These are phyloP conservation scores for Heterocephalus glaber DNA, from an alignment of 2,113 vertebrate species.

Conservation along the genomic window DNA sequence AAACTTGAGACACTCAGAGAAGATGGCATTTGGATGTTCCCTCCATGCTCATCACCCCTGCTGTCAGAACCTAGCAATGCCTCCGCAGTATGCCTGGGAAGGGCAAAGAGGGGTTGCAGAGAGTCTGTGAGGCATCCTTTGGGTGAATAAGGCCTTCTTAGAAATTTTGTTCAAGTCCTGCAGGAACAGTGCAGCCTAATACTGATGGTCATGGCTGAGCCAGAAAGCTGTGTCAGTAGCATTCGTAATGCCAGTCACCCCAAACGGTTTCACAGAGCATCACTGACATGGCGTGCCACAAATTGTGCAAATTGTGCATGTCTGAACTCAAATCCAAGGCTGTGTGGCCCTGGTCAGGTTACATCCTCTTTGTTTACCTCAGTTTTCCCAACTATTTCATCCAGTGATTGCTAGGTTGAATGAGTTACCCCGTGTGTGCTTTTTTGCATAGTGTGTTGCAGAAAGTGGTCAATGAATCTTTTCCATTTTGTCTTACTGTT, in stretches of 20 bases:
- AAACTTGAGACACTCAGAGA: background rate
- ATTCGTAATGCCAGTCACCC: background rate
- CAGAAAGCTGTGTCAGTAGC: background rate
- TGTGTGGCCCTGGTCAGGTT: background rate
- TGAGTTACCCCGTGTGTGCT: background rate
- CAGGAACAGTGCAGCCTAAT: background rate
- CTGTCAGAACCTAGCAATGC: background rate
- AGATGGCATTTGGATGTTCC: background rate
- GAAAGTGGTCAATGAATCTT: background rate
- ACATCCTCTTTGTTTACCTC: background rate
- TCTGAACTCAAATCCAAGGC: background rate
- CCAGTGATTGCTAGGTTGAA: background rate
- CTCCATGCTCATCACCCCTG: background rate
- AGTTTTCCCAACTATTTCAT: background rate
- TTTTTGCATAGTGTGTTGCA: background rate
- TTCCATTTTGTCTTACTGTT: background rate
- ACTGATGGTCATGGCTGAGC: background rate
- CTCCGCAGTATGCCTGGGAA: background rate
- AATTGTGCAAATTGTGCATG: background rate
- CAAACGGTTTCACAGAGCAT: background rate
- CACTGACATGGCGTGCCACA: rapidly evolving
- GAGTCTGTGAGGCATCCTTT: background rate
- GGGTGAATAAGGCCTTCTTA: background rate
- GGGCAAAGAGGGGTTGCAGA: background rate
- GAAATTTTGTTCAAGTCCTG: background rate